Evolutionary conservation across 1,140 invertebrate species (phyloP), one percentile per base, ranked within the genome.

Genomic region (Tetramorium simillimum): DNA sequence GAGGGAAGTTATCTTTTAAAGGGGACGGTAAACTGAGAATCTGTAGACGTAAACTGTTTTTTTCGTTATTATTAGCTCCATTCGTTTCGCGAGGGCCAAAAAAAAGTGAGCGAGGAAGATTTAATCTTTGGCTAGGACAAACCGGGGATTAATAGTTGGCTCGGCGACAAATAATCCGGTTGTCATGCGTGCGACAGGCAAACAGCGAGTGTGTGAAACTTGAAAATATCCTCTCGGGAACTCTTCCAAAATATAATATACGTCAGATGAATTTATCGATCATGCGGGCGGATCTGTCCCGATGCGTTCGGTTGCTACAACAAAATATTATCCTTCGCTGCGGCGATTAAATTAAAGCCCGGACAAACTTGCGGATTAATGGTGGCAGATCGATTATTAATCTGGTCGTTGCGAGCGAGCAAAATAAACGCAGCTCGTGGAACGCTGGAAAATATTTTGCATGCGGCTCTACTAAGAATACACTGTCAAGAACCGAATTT

Each of bases 331-430:
- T 84, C 80, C 80, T 75, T 84, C 80, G 80, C 69, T 75, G 21
- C 53, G 53, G 80, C 69, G 80, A 84, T 84, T 84, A 84, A 84
- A 84, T 84, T 84, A 84, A 73, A 84, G 69, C 80, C 69, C 69
- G 80, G 80, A 84, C 80, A 84, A 84, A 84, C 80, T 84, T 84
- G 80, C 69, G 80, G 80, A 84, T 84, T 84, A 84, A 84, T 75
- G 69, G 69, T 43, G 80, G 80, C 80, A 56, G 80, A 84, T 84
- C 80, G 80, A 60, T 56, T 73, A 84, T 84, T 84, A 84, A 84
- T 84, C 80, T 60, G 53, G 40, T 75, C 69, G 69, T 37, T 75
- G 69, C 12, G 46, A 73, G 53, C 53, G 70, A 60, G 43, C 80
- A 84, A 84, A 84, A 84, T 84, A 73, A 84, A 84, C 69, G 80